Percentiles rank a stretch among this genome's conserved stretches.
Evolutionary conservation across 2,888 invertebrate genomes (phyloP).

Genomic region (Atrina japonica): DNA sequence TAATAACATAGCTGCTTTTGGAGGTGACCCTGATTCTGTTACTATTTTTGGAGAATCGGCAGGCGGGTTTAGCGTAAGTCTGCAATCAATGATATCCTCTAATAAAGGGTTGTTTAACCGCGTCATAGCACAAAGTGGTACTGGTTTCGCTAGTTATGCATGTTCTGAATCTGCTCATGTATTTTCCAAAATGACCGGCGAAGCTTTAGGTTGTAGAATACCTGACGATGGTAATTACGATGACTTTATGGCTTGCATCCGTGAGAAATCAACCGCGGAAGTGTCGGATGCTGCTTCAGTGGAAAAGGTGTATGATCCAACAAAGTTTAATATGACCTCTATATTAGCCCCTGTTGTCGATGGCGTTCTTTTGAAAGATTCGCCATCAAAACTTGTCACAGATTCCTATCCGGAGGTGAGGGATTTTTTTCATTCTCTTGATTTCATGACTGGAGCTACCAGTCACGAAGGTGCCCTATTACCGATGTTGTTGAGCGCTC

Average conservation of each 20-base stretch:
- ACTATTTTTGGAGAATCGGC: constrained; percentile 38
- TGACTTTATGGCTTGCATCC: not conserved
- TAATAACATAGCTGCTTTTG: constrained; percentile 27
- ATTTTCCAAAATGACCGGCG: not conserved
- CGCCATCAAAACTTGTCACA: not conserved
- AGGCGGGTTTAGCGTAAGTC: constrained; percentile 19
- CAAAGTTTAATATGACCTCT: not conserved
- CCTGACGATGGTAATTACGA: not conserved
- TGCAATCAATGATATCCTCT: constrained; percentile 14
- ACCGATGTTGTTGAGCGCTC: not conserved
- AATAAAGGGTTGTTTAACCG: constrained; percentile 26
- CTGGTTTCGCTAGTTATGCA: not conserved
- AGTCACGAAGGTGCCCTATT: not conserved
- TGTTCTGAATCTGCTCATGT: not conserved
- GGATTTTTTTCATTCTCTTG: constrained; percentile 11
- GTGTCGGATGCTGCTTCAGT: not conserved
- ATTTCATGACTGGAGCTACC: constrained; percentile 7
- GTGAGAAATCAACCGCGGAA: not conserved
- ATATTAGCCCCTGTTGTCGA: constrained; percentile 4
- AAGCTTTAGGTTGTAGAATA: not conserved
- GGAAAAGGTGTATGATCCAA: not conserved
- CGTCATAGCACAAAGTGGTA: constrained; percentile 28
- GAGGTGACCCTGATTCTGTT: constrained; percentile 27
- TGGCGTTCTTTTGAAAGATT: not conserved
- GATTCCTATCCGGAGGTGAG: not conserved